Base-by-base conservation (phyloP, 1,140 invertebrate species). In the Adelges cooleyi region DNA sequence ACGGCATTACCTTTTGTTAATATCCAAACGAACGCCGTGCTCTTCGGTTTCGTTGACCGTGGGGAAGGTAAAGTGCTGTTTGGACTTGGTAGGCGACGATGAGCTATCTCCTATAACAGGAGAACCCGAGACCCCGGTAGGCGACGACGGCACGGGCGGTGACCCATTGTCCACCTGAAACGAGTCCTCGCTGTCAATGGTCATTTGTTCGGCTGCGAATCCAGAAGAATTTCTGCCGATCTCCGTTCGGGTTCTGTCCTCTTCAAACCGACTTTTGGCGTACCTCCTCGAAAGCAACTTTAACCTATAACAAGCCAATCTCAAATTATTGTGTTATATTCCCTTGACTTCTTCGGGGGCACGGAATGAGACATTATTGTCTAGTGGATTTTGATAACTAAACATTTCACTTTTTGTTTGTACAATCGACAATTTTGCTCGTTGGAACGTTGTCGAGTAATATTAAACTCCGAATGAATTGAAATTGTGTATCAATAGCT, bases 181-280 rank as follows among this genome's bases (percentile, higher is more conserved):
- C 11, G 69, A 68, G 38, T 72, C 71, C 46, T 73, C 71, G 13
- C 71, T 71, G 36, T 73, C 71, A 6, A 73, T 69, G 11, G 72
- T 73, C 71, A 72, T 72, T 46, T 72, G 71, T 40, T 69, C 72
- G 8, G 72, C 72, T 1, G 72, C 72, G 38, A 72, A 72, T 1
- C 72, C 71, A 0, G 71, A 72, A 3, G 69, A 71, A 2, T 70
- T 71, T 6, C 71, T 51, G 13, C 70, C 69, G 40, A 71, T 70
- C 1, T 66, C 48, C 17, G 29, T 66, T 1, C 65, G 68, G 5
- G 66, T 59, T 23, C 69, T 15, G 25, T 72, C 71, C n/a, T 71
- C 71, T 49, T 70, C 70, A 40, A 70, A 70, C 11, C 71, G 69
- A 27, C 66, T 71, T 46, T 68, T 69, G 6, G 71, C 70, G 27